Evolutionary conservation across 2,113 vertebrate genomes (phyloP).

Genomic region (Bujurquina vittata): DNA sequence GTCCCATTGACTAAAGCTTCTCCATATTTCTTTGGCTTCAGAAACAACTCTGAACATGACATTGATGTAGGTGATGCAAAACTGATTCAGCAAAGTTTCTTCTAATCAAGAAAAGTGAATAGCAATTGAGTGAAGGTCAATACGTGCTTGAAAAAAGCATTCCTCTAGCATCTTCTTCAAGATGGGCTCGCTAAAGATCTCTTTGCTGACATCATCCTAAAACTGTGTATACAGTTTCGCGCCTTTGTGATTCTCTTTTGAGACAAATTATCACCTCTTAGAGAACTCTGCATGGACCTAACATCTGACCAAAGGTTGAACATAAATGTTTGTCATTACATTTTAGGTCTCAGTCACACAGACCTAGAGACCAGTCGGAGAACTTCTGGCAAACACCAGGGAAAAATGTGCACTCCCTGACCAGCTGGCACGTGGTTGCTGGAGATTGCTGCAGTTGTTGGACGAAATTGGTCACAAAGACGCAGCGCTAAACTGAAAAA

Average conservation of each 20-base stretch:
- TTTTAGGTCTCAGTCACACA: neutral
- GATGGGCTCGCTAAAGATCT: neutral
- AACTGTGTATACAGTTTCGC: neutral
- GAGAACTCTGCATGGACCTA: neutral
- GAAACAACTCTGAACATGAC: neutral
- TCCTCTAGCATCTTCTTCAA: rapidly evolving
- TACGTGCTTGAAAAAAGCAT: neutral
- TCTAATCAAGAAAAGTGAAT: neutral
- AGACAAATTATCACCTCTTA: neutral
- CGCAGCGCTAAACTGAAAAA: neutral
- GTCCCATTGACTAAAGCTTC: neutral
- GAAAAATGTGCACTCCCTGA: neutral
- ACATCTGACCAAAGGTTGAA: neutral
- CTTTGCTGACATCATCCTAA: neutral
- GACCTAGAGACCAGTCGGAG: neutral
- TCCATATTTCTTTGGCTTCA: neutral
- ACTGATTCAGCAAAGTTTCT: no score
- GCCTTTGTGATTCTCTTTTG: neutral
- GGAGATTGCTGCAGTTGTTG: neutral
- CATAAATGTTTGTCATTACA: neutral
- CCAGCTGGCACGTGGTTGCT: neutral
- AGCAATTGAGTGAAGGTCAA: neutral
- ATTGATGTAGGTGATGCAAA: neutral
- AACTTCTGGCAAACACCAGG: neutral
- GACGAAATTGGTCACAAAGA: neutral